A percentile compares a stretch with the other conserved stretches of the same genome.
Conservation (phyloP, 2,888 invertebrate genomes). For the Aspidiotus destructor region DNA sequence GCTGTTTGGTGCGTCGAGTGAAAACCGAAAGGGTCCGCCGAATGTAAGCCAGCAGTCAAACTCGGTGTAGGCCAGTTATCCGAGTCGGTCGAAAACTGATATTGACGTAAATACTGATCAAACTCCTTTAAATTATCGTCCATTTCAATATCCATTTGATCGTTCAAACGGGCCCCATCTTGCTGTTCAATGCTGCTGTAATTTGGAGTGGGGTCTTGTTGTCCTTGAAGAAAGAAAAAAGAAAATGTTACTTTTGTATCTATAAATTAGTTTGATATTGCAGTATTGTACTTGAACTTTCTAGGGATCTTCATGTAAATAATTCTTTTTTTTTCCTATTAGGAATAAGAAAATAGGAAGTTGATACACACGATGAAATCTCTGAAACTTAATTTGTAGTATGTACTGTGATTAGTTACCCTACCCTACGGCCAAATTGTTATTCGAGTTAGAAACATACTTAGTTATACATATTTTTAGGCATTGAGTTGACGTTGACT, state of each 20-base stretch:
- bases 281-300: not conserved
- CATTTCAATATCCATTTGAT: slow-evolving; percentile 28
- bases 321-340: not conserved
- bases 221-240: slow-evolving; percentile 5
- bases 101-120: slow-evolving; percentile 29
- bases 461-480: not conserved
- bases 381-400: too few relatives aligned
- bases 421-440: not conserved
- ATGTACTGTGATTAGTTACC: too few relatives aligned
- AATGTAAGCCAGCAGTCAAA: not conserved
- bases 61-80: not conserved
- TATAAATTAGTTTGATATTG: not conserved
- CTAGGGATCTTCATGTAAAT: not conserved
- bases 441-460: not conserved
- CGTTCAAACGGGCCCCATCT: slow-evolving; percentile 8
- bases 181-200: not conserved
- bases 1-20: not conserved
- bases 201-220: slow-evolving; percentile 5
- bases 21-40: not conserved
- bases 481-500: not conserved
- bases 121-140: slow-evolving; percentile 25
- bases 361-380: too few relatives aligned
- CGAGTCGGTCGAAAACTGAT: slow-evolving; percentile 9
- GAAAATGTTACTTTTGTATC: not conserved
- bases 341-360: too few relatives aligned